Evolutionary conservation across 2,888 invertebrate genomes (phyloP), one percentile per base, ranked within the genome.

Genomic region (Parnassius orleans): DNA sequence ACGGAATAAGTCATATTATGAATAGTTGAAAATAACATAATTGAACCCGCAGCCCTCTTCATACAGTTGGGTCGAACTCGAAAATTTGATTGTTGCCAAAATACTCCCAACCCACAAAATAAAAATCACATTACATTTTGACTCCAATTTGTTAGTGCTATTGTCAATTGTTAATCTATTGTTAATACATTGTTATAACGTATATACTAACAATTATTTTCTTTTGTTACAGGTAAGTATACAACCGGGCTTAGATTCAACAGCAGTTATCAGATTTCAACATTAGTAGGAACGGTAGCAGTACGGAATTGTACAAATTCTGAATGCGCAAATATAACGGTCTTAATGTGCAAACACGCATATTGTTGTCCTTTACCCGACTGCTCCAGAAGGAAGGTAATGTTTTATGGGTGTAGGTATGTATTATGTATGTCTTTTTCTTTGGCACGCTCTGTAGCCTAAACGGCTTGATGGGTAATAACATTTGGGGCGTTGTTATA

Each of bases 161-260:
- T 48, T 14, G 48, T 48, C 14, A 14, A 48, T 14, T 12, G n/a
- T 48, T 14, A 48, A 48, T 48, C 47, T 48, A 48, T 48, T 46
- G 46, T 46, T 46, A 46, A 24, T 24, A 51, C 5, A 42, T 43
- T 54, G 15, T 54, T 41, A 41, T 33, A 63, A 58, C 54, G 64
- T 47, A 53, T 64, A 44, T 41, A 53, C 64, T 68, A 65, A 72
- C 63, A 53, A 33, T 68, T 46, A 50, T 72, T 71, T 69, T 74
- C 76, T 75, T 76, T 72, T 69, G 74, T 84, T 86, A 76, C 85
- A 88, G 87, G 87, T 87, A 87, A 87, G 87, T 88, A 80, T 69
- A 14, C 60, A 3, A 42, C 42, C 60, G 57, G 33, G 33, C 33
- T 33, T 33, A 33, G 5, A 33, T 33, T 33, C 33, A 33, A 7